phyloP scores from a whole-genome alignment of 37 sponge, comb jelly and placozoan species.

The Spongilla lacustris region DNA sequence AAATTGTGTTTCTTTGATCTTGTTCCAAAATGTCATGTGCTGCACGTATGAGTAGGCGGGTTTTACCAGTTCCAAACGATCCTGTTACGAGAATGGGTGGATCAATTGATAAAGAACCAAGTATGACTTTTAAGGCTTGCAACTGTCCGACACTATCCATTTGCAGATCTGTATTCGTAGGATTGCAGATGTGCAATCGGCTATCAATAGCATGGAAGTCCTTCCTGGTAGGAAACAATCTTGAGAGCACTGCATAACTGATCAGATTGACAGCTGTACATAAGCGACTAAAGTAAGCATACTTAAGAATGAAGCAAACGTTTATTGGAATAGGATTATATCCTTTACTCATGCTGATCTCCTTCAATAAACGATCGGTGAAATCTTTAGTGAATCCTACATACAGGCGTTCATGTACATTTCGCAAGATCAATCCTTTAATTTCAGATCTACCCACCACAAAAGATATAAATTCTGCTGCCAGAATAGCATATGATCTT shows the following conservation, averaged over 20 bases:
- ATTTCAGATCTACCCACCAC: too few relatives aligned
- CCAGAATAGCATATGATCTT: conserved; percentile 47
- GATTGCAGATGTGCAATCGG: not conserved
- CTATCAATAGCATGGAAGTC: not conserved
- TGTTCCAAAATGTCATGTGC: conserved; percentile 48
- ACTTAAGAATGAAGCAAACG: conserved; percentile 50
- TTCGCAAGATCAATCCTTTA: too few relatives aligned
- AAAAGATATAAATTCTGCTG: conserved; percentile 20
- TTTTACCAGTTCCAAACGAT: conserved; percentile 83
- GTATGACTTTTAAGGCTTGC: conserved; percentile 37
- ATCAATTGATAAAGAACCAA: not conserved
- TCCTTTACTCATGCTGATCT: not conserved
- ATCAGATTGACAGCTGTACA: conserved; percentile 4
- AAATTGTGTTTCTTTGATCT: conserved; percentile 7
- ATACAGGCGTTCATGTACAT: not conserved
- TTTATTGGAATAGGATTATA: not conserved
- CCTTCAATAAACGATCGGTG: too few relatives aligned
- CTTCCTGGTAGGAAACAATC: conserved; percentile 10
- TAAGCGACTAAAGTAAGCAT: conserved; percentile 51
- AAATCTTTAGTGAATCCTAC: too few relatives aligned
- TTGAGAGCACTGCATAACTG: not conserved
- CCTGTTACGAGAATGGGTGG: conserved; percentile 53
- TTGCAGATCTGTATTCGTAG: not conserved
- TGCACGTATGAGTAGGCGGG: conserved; percentile 61
- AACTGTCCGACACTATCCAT: conserved; percentile 32